Base-by-base conservation (phyloP, 2,888 invertebrate genomes). In the Oasisia sp. region DNA sequence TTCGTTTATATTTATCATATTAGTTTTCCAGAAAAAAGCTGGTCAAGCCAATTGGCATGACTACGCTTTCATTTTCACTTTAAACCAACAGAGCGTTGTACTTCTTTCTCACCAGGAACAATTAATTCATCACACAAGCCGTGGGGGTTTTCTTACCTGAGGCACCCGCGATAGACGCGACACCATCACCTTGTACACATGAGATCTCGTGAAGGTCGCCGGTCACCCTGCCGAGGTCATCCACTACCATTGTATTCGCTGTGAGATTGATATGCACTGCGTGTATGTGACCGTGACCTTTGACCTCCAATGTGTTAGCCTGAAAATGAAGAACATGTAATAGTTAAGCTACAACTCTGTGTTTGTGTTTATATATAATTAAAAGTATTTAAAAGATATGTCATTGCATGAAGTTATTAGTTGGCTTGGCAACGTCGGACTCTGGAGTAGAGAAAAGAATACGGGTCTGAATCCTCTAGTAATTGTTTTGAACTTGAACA, bases 261-360 rank as follows among this genome's bases (percentile, higher is more conserved):
- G 92, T 93, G 9, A 95, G 94, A 92, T 94, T 93, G 12, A 95
- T 92, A 89, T 94, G 93, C 0, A 94, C 93, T 2, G 95, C 94
- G 93, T 95, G 95, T 19, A 95, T 91, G 9, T 50, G 92, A 5
- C 95, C 95, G 12, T 93, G 94, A 7, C 95, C 95, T 92, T 95
- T 93, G 1, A 95, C 93, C 58, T 94, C 93, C 4, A 95, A 91
- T 9, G 91, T 93, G n/a, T 92, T 92, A 27, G 94, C 94, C 95
- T 95, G 92, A 56, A 89, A 92, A 50, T 27, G 27, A 74, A 74
- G 27, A 74, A 7, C 7, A 74, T 27, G 19, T 5, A 74, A 27
- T 74, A 7, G 3, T 19, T 74, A 14, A 74, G 7, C 74, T 27
- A 12, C 12, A 12, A 11, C 11, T 4, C 11, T 50, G 50, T 4